Evolutionary conservation across 2,888 invertebrate genomes (phyloP), one percentile per base, ranked within the genome.

Genomic region (Malthinus flaveolus): DNA sequence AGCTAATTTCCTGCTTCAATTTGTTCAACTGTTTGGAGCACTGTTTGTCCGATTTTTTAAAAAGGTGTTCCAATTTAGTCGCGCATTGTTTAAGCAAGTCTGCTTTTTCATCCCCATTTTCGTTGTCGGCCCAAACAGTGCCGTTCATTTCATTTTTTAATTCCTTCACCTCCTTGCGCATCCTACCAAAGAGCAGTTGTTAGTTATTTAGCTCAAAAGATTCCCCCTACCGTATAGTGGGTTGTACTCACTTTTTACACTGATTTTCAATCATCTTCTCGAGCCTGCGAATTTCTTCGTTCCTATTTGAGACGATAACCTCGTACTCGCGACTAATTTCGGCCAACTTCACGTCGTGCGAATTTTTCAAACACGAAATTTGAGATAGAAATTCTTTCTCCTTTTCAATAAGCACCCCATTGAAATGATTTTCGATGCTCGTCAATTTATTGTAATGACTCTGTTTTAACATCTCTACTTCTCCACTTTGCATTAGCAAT

Each of bases 381-480:
- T 61, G 52, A 13, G 49, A 46, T 8, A 46, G 23, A 53, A 56
- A 59, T 23, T 57, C 59, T 3, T 8, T 34, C 9, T 62, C 59
- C 48, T 56, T 51, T 7, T 60, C 54, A 11, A 44, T 32, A 42
- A 63, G 33, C 23, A 59, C 46, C 31, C 49, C 13, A 9, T 39
- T 55, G 48, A 60, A 62, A 55, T 62, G 59, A 7, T 48, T 46
- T 36, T 66, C 66, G 10, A 62, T n/a, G 1, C 62, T 61, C 3
- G 51, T 53, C 42, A 63, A 49, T 8, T 59, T 52, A 8, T 55
- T 56, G 1, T 53, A 49, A 10, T 66, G 63, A 33, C 54, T 54
- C 32, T 66, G 57, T 34, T 64, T 64, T 10, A 66, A 49, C 54
- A 58, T 61, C 31, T 64, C 64, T 1, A 63, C 58, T 49, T 66